Base-by-base conservation (phyloP, 1,140 invertebrate species). In the Samia ricini region DNA sequence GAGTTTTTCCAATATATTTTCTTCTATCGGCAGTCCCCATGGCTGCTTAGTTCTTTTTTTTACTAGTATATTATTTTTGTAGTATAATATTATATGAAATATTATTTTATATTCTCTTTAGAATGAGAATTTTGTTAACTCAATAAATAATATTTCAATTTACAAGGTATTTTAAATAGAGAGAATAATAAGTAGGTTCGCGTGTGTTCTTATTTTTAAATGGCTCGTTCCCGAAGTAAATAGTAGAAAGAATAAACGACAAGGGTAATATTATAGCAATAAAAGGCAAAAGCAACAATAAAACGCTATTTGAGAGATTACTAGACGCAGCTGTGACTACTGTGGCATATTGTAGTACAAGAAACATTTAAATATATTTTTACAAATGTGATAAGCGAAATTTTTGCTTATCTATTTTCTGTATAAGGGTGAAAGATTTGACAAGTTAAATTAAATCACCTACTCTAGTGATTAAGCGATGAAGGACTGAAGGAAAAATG, bases 241-340 rank as follows among this genome's bases (percentile, higher is more conserved):
- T 18, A 8, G 48, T 24, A 24, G 4, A 60, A 50, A 51, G 21
- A 51, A 29, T 51, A 49, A 60, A 60, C 26, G 52, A 3, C 24
- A 6, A 55, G 52, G 22, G 56, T 52, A 60, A 60, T 60, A 60
- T 52, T 24, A 60, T 52, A 60, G 59, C 59, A 33, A 60, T 60
- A 57, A 57, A 57, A 57, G 24, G 33, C 33, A 36, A 57, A 20
- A 56, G 56, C 36, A 21, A 20, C 24, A 57, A 57, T 57, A 60
- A 60, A 26, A 20, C 19, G 26, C 59, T 33, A 10, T 18, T 60
- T 60, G 59, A 52, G 59, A 51, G 26, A 60, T 52, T 51, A 49
- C 26, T 51, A 29, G 20, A 33, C n/a, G 19, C 56, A 57, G 19
- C 56, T 57, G 26, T 57, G 1, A 57, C n/a, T 33, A 8, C 18